A percentile compares a stretch with the other conserved stretches of the same genome.
phyloP scores from a whole-genome alignment of 1,140 invertebrate genomes.

The Potamilus streckersoni region DNA sequence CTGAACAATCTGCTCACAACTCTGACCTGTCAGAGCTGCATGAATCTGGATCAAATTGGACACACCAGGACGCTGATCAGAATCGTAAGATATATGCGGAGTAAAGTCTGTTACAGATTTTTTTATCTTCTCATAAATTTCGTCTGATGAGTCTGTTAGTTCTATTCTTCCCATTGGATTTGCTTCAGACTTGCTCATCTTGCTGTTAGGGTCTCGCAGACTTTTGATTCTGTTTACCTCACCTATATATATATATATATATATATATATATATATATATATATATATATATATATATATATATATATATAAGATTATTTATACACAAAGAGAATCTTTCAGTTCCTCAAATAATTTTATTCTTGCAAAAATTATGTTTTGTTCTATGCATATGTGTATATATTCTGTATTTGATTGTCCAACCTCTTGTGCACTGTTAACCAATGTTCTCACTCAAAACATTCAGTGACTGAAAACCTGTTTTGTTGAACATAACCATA shows the following conservation, averaged over 20 bases:
- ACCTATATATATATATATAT: constrained; percentile 48
- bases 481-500: no score
- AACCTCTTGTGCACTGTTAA: neutral
- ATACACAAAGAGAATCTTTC: neutral
- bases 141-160: constrained; percentile 83
- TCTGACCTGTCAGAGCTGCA: constrained; percentile 74
- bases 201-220: constrained; percentile 75
- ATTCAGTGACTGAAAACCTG: no score
- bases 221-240: constrained; percentile 56
- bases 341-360: neutral
- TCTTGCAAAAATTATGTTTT: neutral
- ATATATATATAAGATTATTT: constrained; percentile 15
- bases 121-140: constrained; percentile 84
- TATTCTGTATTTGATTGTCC: neutral
- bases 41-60: constrained; percentile 91
- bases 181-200: constrained; percentile 98
- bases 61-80: constrained; percentile 83
- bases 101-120: constrained; percentile 94
- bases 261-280: no score
- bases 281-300: constrained; percentile 48
- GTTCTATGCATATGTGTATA: neutral
- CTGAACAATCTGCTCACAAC: constrained; percentile 81
- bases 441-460: neutral
- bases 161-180: constrained; percentile 84
- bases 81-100: constrained; percentile 83